Conservation (phyloP, 2,113 vertebrate genomes). For the Hemiscyllium ocellatum region DNA sequence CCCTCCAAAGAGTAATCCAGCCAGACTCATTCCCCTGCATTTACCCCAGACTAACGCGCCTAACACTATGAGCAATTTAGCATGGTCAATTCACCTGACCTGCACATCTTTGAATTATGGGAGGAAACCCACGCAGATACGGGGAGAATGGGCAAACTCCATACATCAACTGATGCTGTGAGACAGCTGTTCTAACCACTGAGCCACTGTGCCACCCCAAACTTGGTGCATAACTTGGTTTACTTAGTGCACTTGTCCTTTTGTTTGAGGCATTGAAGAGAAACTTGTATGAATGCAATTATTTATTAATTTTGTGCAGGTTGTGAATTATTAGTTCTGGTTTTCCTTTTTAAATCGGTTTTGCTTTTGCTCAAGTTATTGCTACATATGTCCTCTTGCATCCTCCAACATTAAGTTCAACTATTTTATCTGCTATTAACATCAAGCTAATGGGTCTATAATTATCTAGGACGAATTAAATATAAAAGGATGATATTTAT, state of each 20-base stretch:
- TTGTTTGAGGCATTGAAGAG: neutral
- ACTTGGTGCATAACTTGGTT: no score
- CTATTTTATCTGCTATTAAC: neutral
- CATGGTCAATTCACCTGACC: no score
- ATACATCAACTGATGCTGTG: no score
- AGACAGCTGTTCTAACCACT: no score
- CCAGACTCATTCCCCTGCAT: no score
- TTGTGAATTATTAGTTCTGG: neutral
- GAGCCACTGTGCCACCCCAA: no score
- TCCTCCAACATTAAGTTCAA: neutral
- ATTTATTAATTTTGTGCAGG: neutral
- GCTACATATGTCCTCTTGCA: neutral
- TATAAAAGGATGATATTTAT: neutral
- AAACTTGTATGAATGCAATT: neutral
- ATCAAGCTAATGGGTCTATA: neutral
- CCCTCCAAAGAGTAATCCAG: no score
- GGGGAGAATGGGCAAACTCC: no score
- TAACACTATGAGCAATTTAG: no score
- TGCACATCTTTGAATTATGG: no score
- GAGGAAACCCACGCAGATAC: no score
- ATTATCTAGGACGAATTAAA: neutral
- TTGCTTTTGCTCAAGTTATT: neutral
- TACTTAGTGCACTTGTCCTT: neutral
- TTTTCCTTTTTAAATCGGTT: neutral
- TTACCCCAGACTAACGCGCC: no score